These are phyloP conservation scores for Elegia similella DNA, from an alignment of 2,888 invertebrate genomes.

Conservation along the genomic window DNA sequence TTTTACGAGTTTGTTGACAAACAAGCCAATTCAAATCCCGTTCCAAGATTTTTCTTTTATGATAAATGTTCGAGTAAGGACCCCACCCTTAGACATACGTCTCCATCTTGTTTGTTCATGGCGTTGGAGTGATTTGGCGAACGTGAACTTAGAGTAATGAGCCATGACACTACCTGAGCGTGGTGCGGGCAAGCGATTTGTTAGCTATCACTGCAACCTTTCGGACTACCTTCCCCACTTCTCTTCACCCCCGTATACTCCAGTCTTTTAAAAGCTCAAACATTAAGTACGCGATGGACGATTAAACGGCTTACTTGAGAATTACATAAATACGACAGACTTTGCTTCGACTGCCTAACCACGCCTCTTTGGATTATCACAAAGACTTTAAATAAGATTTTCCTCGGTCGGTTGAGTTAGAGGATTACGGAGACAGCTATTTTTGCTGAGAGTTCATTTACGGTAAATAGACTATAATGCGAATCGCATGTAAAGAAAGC, in stretches of 20 bases:
- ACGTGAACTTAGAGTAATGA: slow-evolving; percentile 67
- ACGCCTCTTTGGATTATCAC: slow-evolving; percentile 45
- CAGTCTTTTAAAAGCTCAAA: slow-evolving; percentile 49
- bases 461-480: slow-evolving; percentile 11
- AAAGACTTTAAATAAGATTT: slow-evolving; percentile 49
- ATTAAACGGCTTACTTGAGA: slow-evolving; percentile 63
- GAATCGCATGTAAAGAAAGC: slow-evolving; percentile 1
- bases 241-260: slow-evolving; percentile 28
- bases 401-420: slow-evolving; percentile 34
- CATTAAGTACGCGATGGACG: slow-evolving; percentile 63
- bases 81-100: slow-evolving; percentile 22
- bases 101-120: slow-evolving; percentile 60
- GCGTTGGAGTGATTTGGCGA: slow-evolving; percentile 59
- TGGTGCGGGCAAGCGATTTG: slow-evolving; percentile 57
- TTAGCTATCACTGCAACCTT: slow-evolving; percentile 53
- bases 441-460: slow-evolving; percentile 10
- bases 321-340: slow-evolving; percentile 59
- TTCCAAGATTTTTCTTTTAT: slow-evolving; percentile 1
- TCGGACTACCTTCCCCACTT: slow-evolving; percentile 31
- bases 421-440: slow-evolving; percentile 26
- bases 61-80: slow-evolving; percentile 7
- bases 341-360: slow-evolving; percentile 45
- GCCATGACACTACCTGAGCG: slow-evolving; percentile 67
- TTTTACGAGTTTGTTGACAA: slow-evolving; percentile 18
- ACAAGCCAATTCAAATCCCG: slow-evolving; percentile 6